Percentiles rank a stretch among this genome's conserved stretches.
Evolutionary conservation across 2,113 vertebrate genomes (phyloP).

Genomic region (Myiozetetes cayanensis): DNA sequence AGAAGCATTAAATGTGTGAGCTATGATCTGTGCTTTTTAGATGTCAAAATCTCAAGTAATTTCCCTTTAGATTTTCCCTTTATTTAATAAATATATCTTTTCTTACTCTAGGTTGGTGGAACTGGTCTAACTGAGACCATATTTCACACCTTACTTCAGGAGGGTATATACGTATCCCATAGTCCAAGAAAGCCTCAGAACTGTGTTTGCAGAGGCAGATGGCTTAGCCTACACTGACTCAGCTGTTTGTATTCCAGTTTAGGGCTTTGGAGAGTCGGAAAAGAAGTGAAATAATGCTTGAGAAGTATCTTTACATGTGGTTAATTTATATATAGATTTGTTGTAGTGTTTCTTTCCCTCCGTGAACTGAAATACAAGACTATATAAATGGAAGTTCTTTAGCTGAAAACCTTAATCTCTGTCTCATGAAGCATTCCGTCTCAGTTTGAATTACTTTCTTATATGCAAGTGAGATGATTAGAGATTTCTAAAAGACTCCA

Average conservation of each 20-base stretch:
- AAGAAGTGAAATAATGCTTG: neutral
- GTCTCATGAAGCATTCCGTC: neutral
- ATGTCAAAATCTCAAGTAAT: neutral
- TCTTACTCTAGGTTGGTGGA: neutral
- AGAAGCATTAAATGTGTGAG: neutral
- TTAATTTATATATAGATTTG: neutral
- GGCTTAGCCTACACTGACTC: neutral
- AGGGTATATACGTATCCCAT: accelerated
- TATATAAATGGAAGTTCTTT: neutral
- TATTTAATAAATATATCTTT: neutral
- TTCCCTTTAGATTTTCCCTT: neutral
- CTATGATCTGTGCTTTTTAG: neutral
- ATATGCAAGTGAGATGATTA: neutral
- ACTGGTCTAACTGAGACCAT: neutral
- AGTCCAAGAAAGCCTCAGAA: neutral
- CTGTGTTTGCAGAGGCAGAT: neutral
- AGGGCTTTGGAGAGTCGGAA: neutral
- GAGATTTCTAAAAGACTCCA: neutral
- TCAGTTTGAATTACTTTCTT: neutral
- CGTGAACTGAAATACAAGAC: neutral
- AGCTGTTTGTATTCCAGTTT: neutral
- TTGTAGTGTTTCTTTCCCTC: neutral
- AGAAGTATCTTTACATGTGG: neutral
- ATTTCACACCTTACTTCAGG: neutral
- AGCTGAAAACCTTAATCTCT: neutral